A percentile compares a stretch with the other conserved stretches of the same genome.
Evolutionary conservation across 2,113 vertebrate species (phyloP).

Genomic region (Dunckerocampus dactyliophorus): DNA sequence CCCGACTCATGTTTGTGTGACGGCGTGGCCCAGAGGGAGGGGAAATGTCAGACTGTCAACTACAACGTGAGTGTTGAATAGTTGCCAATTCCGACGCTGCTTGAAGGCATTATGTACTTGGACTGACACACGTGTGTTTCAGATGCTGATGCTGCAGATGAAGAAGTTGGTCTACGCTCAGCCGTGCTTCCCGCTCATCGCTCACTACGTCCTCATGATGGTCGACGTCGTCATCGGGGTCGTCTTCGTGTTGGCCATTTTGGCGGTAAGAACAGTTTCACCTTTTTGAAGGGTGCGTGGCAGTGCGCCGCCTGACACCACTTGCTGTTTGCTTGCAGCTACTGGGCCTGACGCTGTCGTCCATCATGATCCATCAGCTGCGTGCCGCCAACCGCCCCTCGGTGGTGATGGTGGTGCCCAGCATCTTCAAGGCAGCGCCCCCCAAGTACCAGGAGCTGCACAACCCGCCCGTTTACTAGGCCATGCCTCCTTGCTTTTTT

Average conservation of each 20-base stretch:
- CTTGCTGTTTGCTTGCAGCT: not conserved
- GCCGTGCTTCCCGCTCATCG: constrained; percentile 1
- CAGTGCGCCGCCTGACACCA: not conserved
- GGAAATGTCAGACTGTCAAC: not conserved
- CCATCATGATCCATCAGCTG: constrained; percentile 5
- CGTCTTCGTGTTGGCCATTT: not conserved
- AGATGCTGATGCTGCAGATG: not conserved
- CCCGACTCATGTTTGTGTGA: constrained; percentile 6
- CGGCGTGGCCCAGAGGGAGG: not conserved
- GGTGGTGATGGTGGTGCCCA: not conserved
- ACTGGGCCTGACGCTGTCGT: constrained; percentile 4
- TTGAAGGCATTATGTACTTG: not conserved
- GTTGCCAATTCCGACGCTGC: not conserved
- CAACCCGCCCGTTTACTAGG: not conserved
- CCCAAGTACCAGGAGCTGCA: constrained; percentile 9
- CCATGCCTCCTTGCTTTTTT: not conserved
- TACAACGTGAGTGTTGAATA: not conserved
- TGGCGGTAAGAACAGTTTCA: not conserved
- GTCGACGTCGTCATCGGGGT: not conserved
- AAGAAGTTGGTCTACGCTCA: not conserved
- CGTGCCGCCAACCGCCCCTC: not conserved
- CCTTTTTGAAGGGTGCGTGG: not conserved
- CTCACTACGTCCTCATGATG: not conserved
- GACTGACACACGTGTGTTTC: not conserved
- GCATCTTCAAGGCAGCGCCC: constrained; percentile 1